Conservation (phyloP, 2,113 vertebrate species). For the Ancistrus triradiatus region DNA sequence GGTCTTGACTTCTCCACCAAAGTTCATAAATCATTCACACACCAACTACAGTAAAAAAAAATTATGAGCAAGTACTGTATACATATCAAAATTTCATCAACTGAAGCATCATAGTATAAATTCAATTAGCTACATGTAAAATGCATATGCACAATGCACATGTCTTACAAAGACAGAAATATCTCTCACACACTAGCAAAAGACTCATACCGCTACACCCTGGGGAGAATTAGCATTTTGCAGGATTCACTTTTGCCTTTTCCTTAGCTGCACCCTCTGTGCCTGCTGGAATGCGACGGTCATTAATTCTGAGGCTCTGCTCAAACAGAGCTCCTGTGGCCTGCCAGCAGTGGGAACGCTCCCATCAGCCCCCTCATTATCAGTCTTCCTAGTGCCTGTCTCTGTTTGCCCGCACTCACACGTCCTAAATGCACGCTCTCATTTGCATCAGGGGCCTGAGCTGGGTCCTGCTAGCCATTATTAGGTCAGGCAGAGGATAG, state of each 20-base stretch:
- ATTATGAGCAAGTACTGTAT: not conserved
- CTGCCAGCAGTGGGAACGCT: slow-evolving; percentile 51
- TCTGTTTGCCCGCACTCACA: slow-evolving; percentile 48
- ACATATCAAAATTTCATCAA: not conserved
- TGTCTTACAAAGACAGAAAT: slow-evolving; percentile 52
- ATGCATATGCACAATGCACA: too few species aligned
- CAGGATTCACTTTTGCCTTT: slow-evolving; percentile 61
- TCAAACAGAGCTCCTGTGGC: slow-evolving; percentile 54
- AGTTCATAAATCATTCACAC: not conserved
- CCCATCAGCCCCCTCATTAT: slow-evolving; percentile 41
- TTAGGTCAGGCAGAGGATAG: slow-evolving; percentile 53
- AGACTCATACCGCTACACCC: slow-evolving; percentile 18
- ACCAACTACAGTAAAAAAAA: not conserved
- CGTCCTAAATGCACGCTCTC: slow-evolving; percentile 58
- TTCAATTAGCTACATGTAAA: too few species aligned
- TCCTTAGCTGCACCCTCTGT: slow-evolving; percentile 49
- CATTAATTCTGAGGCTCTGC: slow-evolving; percentile 63
- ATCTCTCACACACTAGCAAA: slow-evolving; percentile 52
- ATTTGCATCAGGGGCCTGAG: slow-evolving; percentile 64
- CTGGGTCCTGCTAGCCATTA: slow-evolving; percentile 55
- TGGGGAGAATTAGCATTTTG: slow-evolving; percentile 65
- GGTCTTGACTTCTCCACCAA: too few species aligned
- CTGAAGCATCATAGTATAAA: too few species aligned
- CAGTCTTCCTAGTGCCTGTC: slow-evolving; percentile 32
- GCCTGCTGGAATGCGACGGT: slow-evolving; percentile 62